Base-by-base conservation (phyloP, 2,113 vertebrate species). In the Tragelaphus strepsiceros region DNA sequence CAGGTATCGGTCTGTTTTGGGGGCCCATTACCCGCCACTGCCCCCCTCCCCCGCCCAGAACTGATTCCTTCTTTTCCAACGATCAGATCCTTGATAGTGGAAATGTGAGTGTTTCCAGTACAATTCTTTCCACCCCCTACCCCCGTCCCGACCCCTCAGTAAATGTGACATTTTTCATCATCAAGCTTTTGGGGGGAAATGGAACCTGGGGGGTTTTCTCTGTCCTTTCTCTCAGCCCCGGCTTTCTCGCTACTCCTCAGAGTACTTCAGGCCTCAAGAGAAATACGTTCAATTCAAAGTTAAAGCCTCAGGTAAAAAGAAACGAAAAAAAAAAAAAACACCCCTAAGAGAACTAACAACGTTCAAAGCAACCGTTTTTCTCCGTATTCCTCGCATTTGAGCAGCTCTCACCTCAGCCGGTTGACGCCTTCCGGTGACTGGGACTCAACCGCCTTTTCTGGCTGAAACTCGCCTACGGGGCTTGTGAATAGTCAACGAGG, bases 331-430 rank as follows among this genome's bases (percentile, higher is more conserved):
- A 59, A 51, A 30, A 14, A 59, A 16, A 17, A 21, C 46, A 49
- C 2, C 49, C 19, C 17, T 54, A 35, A 5, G 22, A 62, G 28
- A 49, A 74, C 19, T 46, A 32, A 90, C 28, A 21, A 5, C 14
- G 1, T 16, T 53, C 53, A 0, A 35, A 43, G 49, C 4, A 39
- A 35, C 32, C 32, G 21, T 2, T 8, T 46, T 35, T 5, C 51
- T 28, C 26, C 7, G 1, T 22, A 13, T 13, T 13, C 53, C 39
- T 30, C 0, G 13, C 24, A 0, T 35, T 26, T 0, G 32, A 1
- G 2, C 35, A 0, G 51, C 89, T 17, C 96, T 87, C 91, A 84
- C 95, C 81, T 97, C 74, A 32, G 84, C 51, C 0, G 0, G 11
- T 14, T 17, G 3, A 51, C 35, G 22, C 53, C 51, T 61, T 21